Evolutionary conservation across 2,797 vertebrate genomes (phyloP).

Genomic region (Poecilia gillii): DNA sequence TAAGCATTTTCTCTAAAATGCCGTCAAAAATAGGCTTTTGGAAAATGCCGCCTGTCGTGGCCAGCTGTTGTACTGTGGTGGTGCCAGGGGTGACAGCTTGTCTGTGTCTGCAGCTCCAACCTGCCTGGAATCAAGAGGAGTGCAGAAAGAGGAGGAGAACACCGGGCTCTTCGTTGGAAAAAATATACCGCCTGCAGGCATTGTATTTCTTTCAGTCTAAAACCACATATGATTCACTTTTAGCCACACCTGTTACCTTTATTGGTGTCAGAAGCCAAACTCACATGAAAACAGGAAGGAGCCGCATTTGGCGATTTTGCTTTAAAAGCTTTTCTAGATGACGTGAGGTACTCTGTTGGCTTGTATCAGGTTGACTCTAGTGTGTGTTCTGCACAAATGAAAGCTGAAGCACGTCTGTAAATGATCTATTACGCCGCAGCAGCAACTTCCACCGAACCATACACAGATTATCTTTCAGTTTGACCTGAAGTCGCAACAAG

Average conservation of each 20-base stretch:
- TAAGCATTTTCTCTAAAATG: slow-evolving; percentile 22
- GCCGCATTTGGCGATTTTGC: slow-evolving; percentile 1
- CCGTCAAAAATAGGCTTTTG: slow-evolving; percentile 37
- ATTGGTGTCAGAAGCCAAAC: slow-evolving; percentile 30
- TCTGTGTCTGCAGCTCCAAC: slow-evolving; percentile 64
- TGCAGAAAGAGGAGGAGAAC: slow-evolving; percentile 70
- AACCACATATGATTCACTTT: slow-evolving; percentile 56
- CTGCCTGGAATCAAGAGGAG: slow-evolving; percentile 76
- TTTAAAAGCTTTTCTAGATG: slow-evolving; percentile 15
- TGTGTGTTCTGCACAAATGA: slow-evolving; percentile 2
- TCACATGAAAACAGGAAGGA: neutral
- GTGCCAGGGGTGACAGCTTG: slow-evolving; percentile 75
- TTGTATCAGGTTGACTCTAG: slow-evolving; percentile 9
- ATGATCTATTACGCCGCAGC: slow-evolving; percentile 22
- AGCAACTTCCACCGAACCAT: slow-evolving; percentile 36
- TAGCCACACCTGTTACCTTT: slow-evolving; percentile 54
- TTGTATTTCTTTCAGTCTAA: slow-evolving; percentile 57
- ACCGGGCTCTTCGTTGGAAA: slow-evolving; percentile 59
- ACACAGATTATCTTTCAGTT: slow-evolving; percentile 35
- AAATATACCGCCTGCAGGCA: slow-evolving; percentile 58
- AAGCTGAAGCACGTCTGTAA: slow-evolving; percentile 7
- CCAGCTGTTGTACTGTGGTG: slow-evolving; percentile 39
- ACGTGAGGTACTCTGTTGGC: slow-evolving; percentile 15
- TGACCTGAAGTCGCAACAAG: slow-evolving; percentile 48
- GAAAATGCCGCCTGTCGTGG: slow-evolving; percentile 58